Percentiles rank a stretch among this genome's conserved stretches.
These are phyloP conservation scores for Choloepus hoffmanni DNA, from an alignment of 2,113 vertebrate genomes.

Conservation along the genomic window DNA sequence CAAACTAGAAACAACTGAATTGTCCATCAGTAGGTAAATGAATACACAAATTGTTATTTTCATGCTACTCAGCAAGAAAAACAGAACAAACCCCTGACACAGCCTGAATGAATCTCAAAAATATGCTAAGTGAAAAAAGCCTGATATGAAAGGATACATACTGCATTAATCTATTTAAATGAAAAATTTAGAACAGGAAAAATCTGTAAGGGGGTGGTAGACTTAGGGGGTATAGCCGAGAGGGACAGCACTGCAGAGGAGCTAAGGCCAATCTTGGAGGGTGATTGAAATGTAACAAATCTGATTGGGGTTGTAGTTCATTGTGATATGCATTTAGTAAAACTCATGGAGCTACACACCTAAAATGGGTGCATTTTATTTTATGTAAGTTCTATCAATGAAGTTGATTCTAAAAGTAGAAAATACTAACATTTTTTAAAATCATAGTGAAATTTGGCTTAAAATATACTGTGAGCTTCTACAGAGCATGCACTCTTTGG, in stretches of 20 bases:
- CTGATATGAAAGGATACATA: not conserved
- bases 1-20: conserved; percentile 9
- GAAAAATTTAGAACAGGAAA: conserved; percentile 11
- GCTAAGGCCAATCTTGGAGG: not conserved
- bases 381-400: not conserved
- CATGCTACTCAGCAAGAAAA: not conserved
- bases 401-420: not conserved
- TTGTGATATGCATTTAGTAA: not conserved
- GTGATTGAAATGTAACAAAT: not conserved
- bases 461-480: not conserved
- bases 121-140: not conserved
- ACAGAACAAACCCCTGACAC: not conserved
- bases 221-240: too few species aligned
- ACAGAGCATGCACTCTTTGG: not conserved
- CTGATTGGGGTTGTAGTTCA: not conserved
- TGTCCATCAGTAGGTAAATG: not conserved
- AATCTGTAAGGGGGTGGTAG: not conserved
- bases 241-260: not conserved
- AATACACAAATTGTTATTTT: not conserved
- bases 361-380: conserved; percentile 3
- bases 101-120: not conserved
- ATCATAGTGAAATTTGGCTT: not conserved
- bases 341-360: not conserved
- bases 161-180: not conserved
- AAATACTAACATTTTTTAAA: not conserved